Evolutionary conservation across 2,113 vertebrate species (phyloP), one percentile per base, ranked within the genome.

Genomic region (Synodontis membranacea): DNA sequence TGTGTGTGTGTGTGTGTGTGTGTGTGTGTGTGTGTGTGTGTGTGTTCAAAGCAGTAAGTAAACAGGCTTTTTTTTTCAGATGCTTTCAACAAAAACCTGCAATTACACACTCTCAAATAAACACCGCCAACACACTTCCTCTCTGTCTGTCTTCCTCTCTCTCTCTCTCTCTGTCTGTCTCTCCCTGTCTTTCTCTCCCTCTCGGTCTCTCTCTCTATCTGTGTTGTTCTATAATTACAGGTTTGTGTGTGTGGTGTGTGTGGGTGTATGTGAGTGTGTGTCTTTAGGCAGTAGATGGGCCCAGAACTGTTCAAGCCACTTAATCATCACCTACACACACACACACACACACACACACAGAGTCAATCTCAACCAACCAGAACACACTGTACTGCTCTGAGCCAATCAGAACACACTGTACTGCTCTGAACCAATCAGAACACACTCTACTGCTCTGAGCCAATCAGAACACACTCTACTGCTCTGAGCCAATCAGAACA

Each of bases 41-140:
- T 64, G 80, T 62, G 80, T 72, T 86, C 80, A 80, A 39, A 19
- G 54, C 82, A 84, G 72, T 76, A 76, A 76, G 84, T 54, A 52
- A 50, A 86, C 31, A 15, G 78, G 8, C 34, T 80, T 80, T 83
- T 80, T 80, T 83, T 86, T 86, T 80, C 75, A 80, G 44, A 62
- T 48, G 48, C 37, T n/a, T 42, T 70, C 72, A 64, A 80, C 44
- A 54, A 80, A 78, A 80, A 54, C 76, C 76, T 56, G 62, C 70
- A 86, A 86, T 86, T 86, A 85, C 31, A 79, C 44, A 34, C 10
- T 48, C 84, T 85, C 44, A 48, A 74, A 78, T 72, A 79, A 79
- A 84, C 82, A 31, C 72, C 42, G 28, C 70, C 84, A 62, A 23
- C 84, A 78, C 56, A 48, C 84, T 75, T 62, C 54, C 84, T 46